Percentiles rank a stretch among this genome's conserved stretches.
phyloP scores from a whole-genome alignment of 2,888 invertebrate species.

The Ceramica pisi region DNA sequence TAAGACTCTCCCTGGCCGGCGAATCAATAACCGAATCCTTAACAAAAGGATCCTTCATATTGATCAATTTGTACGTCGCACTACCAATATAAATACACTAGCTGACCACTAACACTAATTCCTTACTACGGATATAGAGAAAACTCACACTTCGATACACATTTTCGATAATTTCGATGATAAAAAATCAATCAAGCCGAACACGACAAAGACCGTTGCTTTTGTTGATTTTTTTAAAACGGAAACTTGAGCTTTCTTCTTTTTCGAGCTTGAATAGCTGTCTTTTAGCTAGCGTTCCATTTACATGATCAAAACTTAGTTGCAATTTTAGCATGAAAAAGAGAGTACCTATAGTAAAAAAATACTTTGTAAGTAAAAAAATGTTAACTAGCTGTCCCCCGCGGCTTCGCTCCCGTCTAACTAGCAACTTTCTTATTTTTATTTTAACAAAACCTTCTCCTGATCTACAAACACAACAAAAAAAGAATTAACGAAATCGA shows the following conservation, averaged over 20 bases:
- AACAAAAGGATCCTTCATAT: conserved; percentile 88
- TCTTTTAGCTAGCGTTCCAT: conserved; percentile 44
- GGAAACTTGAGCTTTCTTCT: conserved; percentile 49
- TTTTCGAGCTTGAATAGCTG: conserved; percentile 5
- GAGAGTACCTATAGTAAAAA: too few species aligned
- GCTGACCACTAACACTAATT: conserved; percentile 39
- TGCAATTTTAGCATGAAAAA: neutral
- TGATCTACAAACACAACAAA: too few species aligned
- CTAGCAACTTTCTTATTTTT: too few species aligned
- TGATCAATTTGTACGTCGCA: conserved; percentile 59
- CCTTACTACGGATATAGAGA: conserved; percentile 51
- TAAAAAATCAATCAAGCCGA: conserved; percentile 68
- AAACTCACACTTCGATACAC: conserved; percentile 72
- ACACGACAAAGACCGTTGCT: conserved; percentile 73
- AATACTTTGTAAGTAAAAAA: too few species aligned
- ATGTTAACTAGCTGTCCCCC: too few species aligned
- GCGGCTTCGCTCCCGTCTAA: too few species aligned
- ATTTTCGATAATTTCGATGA: conserved; percentile 64
- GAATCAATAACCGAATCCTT: conserved; percentile 86
- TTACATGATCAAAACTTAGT: neutral
- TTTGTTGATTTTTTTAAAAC: conserved; percentile 70
- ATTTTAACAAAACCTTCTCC: too few species aligned
- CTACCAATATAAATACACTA: conserved; percentile 54
- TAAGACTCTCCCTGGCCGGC: conserved; percentile 83
- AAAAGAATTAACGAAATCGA: too few species aligned